A percentile compares a stretch with the other conserved stretches of the same genome.
These are phyloP conservation scores for Acleris cristana DNA, from an alignment of 2,888 invertebrate genomes.

Conservation along the genomic window DNA sequence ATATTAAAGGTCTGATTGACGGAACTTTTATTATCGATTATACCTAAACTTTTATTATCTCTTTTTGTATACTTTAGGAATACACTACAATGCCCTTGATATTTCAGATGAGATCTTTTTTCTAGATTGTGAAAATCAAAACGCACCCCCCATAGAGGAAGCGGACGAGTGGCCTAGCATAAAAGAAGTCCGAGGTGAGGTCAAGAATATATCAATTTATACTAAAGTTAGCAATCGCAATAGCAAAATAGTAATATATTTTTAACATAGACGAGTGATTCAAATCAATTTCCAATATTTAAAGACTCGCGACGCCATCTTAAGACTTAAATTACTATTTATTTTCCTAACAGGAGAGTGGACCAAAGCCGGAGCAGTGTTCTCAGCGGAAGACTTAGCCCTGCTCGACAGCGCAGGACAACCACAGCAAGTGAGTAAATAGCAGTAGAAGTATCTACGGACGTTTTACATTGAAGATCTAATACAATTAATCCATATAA, in stretches of 20 bases:
- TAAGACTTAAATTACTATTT: background rate
- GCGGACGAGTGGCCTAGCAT: constrained; percentile 77
- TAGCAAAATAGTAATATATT: background rate
- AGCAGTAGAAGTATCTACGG: too few relatives aligned
- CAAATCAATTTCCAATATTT: too few relatives aligned
- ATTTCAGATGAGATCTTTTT: constrained; percentile 37
- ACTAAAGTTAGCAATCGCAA: background rate
- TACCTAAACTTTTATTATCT: background rate
- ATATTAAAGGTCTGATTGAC: too few relatives aligned
- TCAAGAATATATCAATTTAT: background rate
- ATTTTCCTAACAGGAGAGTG: constrained; percentile 61
- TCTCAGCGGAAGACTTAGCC: constrained; percentile 78
- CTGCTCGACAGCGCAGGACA: constrained; percentile 72
- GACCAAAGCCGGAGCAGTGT: constrained; percentile 76
- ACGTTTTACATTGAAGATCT: too few relatives aligned
- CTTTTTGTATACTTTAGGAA: background rate
- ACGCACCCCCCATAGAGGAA: constrained; percentile 59
- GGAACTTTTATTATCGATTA: background rate
- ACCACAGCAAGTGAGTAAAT: constrained; percentile 61
- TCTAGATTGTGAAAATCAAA: constrained; percentile 69
- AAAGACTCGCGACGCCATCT: background rate
- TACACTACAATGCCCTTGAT: constrained; percentile 17
- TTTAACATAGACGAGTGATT: too few relatives aligned
- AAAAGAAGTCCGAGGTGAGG: constrained; percentile 74
- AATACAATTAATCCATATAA: too few relatives aligned